Evolutionary conservation across 92 coral and sea anemone genomes (phyloP).

Genomic region (Siderastrea radians): DNA sequence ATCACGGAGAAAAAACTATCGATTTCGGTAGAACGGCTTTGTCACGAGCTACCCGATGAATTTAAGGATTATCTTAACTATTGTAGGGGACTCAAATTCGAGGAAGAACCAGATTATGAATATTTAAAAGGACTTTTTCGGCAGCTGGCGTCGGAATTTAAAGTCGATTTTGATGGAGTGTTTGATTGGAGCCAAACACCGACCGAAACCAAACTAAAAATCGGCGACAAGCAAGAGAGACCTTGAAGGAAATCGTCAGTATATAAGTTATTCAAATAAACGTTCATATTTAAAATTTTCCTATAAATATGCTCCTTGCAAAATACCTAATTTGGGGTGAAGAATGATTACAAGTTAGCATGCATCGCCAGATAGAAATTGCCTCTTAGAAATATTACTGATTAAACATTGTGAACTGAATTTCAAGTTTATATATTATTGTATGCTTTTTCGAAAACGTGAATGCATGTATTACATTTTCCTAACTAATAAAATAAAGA

Average conservation of each 20-base stretch:
- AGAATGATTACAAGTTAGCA: no score
- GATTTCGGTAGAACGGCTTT: slow-evolving; percentile 65
- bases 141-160: slow-evolving; percentile 50
- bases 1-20: slow-evolving; percentile 72
- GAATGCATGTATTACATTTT: no score
- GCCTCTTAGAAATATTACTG: no score
- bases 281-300: not conserved
- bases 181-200: slow-evolving; percentile 73
- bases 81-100: slow-evolving; percentile 74
- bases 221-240: not conserved
- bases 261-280: not conserved
- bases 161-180: slow-evolving; percentile 61
- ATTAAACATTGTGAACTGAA: no score
- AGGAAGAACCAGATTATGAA: slow-evolving; percentile 78
- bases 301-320: not conserved
- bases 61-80: slow-evolving; percentile 73
- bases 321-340: not conserved
- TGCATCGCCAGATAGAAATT: no score
- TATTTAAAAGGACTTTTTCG: slow-evolving; percentile 65
- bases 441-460: no score
- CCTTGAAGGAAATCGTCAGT: not conserved
- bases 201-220: not conserved
- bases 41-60: slow-evolving; percentile 68
- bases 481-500: no score
- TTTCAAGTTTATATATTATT: no score